Conservation (phyloP, 2,113 vertebrate species). For the Menura novaehollandiae region DNA sequence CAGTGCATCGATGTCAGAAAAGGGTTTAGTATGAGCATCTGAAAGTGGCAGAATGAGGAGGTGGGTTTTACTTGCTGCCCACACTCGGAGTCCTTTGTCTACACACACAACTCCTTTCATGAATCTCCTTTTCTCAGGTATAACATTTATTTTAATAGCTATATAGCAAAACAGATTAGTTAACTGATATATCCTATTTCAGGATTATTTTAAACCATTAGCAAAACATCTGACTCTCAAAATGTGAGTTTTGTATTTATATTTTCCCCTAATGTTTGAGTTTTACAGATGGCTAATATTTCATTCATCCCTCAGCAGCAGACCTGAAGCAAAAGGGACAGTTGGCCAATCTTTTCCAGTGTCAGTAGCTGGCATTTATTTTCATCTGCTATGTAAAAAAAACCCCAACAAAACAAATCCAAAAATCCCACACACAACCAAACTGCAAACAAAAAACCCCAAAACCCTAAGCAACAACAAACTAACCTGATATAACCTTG, state of each 20-base stretch:
- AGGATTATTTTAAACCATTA: constrained; percentile 37
- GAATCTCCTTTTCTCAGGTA: constrained; percentile 16
- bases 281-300: constrained; percentile 37
- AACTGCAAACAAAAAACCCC: not conserved
- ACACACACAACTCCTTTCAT: not conserved
- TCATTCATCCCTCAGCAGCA: not conserved
- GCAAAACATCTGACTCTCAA: constrained; percentile 3
- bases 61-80: not conserved
- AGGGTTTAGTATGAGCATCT: not conserved
- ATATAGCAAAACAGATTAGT: not conserved
- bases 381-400: not conserved
- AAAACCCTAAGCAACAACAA: not conserved
- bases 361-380: constrained; percentile 19
- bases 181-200: constrained; percentile 14
- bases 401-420: not conserved
- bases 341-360: not conserved
- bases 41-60: not conserved
- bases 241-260: constrained; percentile 40
- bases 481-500: not conserved
- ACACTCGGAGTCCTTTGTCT: not conserved
- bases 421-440: not conserved
- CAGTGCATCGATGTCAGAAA: not conserved
- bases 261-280: constrained; percentile 11
- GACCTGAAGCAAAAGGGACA: not conserved
- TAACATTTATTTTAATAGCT: constrained; percentile 25